Base-by-base conservation (phyloP, 2,113 vertebrate genomes). In the Leucoraja erinaceus region DNA sequence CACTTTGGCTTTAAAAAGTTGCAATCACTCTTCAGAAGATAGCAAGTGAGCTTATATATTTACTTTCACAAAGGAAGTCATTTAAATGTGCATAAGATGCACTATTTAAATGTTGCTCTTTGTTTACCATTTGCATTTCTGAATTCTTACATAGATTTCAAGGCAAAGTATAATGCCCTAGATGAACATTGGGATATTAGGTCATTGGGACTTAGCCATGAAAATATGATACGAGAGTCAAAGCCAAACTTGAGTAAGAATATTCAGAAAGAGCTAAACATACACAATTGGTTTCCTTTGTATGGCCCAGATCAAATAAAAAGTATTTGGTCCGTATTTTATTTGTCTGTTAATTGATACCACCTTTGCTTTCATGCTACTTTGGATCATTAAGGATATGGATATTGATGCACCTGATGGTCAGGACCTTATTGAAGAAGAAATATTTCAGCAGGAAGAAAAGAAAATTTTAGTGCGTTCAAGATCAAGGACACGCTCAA, bases 401-500 rank as follows among this genome's bases (percentile, higher is more conserved):
- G 99, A 99, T 93, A 96, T 99, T 93, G 99, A 99, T 63, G 90
- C 90, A 74, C 90, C 90, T 74, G 99, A 99, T 95, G 97, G 96
- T 68, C 98, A 98, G 14, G 99, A 99, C 93, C 96, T 96, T 84
- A 96, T 96, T 93, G 98, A 99, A 93, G 98, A 98, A 94, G 98
- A 99, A 93, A 95, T 96, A 93, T 98, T 98, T 96, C 98, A 99
- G 91, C 95, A 97, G 47, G 98, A 99, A 75, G 97, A 98, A 93
- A 99, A 98, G 95, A 98, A 98, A 94, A 94, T 95, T 75, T 94
- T 97, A 31, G 96, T 97, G 93, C 96, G 95, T 93, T 97, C 98
- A 54, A 97, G 98, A 94, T 99, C 99, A 93, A 97, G 98, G 95
- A 97, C 98, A 86, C 98, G 96, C n/a, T 99, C 99, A 14, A 96